Percentiles rank a stretch among this genome's conserved stretches.
These are phyloP conservation scores for Microcebus griseorufus DNA, from an alignment of 2,113 vertebrate species.

Conservation along the genomic window DNA sequence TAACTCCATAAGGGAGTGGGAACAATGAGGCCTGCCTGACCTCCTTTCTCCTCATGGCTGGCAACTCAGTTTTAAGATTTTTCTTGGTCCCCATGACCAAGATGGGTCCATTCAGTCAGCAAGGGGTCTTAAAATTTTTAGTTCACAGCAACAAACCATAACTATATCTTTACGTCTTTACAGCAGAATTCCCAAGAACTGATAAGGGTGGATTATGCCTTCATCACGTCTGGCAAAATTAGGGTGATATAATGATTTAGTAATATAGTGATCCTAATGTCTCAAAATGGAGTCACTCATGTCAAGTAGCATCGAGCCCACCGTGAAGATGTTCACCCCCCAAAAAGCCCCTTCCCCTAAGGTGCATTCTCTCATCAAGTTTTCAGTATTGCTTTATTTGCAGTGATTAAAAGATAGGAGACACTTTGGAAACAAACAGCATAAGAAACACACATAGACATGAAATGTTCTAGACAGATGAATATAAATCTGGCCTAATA, in stretches of 20 bases:
- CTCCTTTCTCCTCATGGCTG: too few species aligned
- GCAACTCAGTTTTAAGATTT: too few species aligned
- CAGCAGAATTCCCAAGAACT: too few species aligned
- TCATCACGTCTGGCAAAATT: too few species aligned
- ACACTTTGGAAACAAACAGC: slow-evolving; percentile 60
- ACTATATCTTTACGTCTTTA: too few species aligned
- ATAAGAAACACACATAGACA: slow-evolving; percentile 49
- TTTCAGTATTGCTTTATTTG: slow-evolving; percentile 80
- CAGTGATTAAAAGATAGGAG: slow-evolving; percentile 72
- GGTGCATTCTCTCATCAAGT: slow-evolving; percentile 71
- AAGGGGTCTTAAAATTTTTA: too few species aligned
- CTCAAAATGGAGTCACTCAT: not conserved
- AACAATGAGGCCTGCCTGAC: too few species aligned
- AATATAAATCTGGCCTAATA: slow-evolving; percentile 64
- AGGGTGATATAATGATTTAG: not conserved
- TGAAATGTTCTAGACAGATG: slow-evolving; percentile 70
- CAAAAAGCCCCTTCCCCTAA: slow-evolving; percentile 68
- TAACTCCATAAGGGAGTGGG: too few species aligned
- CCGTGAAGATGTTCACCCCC: not conserved
- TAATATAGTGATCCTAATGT: not conserved
- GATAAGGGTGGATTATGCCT: too few species aligned
- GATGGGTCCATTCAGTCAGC: too few species aligned
- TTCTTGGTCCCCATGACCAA: too few species aligned
- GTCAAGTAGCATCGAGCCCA: not conserved
- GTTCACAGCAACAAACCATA: too few species aligned